Evolutionary conservation across 2,888 invertebrate species (phyloP).

Genomic region (Ophion costatus): DNA sequence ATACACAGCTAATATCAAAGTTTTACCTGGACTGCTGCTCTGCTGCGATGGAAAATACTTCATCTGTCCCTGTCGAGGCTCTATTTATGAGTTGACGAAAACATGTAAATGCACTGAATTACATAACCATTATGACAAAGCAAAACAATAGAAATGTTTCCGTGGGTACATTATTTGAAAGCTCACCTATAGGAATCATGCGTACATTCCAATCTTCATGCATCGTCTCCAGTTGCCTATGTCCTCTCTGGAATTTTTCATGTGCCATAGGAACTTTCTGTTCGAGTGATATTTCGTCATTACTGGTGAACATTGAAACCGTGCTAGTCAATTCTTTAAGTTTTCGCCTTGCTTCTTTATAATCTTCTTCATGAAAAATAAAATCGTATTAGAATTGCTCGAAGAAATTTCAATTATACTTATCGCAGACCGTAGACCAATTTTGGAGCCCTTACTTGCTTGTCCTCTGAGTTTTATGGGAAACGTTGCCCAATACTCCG

Average conservation of each 20-base stretch:
- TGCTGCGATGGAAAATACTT: background rate
- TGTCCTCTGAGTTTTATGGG: background rate
- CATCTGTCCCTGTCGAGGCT: background rate
- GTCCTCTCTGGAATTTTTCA: too few relatives aligned
- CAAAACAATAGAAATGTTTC: background rate
- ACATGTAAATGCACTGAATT: background rate
- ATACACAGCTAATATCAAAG: too few relatives aligned
- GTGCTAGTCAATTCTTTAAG: background rate
- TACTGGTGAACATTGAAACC: too few relatives aligned
- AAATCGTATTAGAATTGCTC: background rate
- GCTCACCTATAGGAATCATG: background rate
- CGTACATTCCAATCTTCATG: background rate
- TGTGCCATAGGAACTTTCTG: too few relatives aligned
- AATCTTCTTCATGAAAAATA: background rate
- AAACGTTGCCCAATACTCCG: background rate
- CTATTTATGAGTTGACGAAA: background rate
- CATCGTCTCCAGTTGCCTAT: too few relatives aligned
- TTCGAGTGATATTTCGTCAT: too few relatives aligned
- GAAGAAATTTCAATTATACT: background rate
- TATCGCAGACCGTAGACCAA: background rate
- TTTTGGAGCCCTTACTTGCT: background rate
- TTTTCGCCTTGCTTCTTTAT: background rate
- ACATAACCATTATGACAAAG: background rate
- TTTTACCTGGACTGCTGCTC: background rate
- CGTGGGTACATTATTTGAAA: background rate